A percentile compares a stretch with the other conserved stretches of the same genome.
Conservation (phyloP, 2,888 invertebrate genomes). For the Serripes groenlandicus region DNA sequence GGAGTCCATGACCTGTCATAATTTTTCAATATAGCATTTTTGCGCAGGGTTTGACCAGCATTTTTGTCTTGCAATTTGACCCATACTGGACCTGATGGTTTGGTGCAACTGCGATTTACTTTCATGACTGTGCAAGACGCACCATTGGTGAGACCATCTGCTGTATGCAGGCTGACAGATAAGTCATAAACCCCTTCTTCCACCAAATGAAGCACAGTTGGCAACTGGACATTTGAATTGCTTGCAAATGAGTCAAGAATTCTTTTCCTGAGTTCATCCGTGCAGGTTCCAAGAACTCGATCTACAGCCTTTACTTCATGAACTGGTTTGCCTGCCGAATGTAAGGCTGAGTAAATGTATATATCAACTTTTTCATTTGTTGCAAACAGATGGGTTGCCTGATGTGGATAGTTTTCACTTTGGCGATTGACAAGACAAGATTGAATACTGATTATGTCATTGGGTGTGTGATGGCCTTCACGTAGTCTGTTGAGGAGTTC, state of each 20-base stretch:
- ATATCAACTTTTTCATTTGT: slow-evolving; percentile 7
- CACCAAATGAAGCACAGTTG: slow-evolving; percentile 25
- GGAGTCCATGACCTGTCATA: slow-evolving; percentile 55
- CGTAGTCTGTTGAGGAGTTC: slow-evolving; percentile 64
- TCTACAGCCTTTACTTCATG: slow-evolving; percentile 21
- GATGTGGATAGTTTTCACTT: neutral
- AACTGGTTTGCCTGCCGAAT: neutral
- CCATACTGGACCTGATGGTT: slow-evolving; percentile 41
- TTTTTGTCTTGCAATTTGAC: slow-evolving; percentile 51
- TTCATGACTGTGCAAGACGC: slow-evolving; percentile 36
- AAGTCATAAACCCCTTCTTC: slow-evolving; percentile 51
- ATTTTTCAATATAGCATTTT: slow-evolving; percentile 2
- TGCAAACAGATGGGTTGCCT: slow-evolving; percentile 6
- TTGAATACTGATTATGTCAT: slow-evolving; percentile 57
- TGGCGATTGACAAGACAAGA: neutral
- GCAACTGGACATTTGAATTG: slow-evolving; percentile 17
- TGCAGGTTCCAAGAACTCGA: slow-evolving; percentile 12
- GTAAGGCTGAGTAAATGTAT: slow-evolving; percentile 2
- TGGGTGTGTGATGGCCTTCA: slow-evolving; percentile 60
- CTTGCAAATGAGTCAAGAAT: slow-evolving; percentile 20
- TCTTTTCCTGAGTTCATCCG: slow-evolving; percentile 12
- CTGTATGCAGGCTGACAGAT: slow-evolving; percentile 41
- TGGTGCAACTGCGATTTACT: neutral
- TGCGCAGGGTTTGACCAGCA: slow-evolving; percentile 29
- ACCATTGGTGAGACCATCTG: slow-evolving; percentile 62